Percentiles rank a stretch among this genome's conserved stretches.
phyloP scores from a whole-genome alignment of 2,888 invertebrate species.

The Frankliniella intonsa region DNA sequence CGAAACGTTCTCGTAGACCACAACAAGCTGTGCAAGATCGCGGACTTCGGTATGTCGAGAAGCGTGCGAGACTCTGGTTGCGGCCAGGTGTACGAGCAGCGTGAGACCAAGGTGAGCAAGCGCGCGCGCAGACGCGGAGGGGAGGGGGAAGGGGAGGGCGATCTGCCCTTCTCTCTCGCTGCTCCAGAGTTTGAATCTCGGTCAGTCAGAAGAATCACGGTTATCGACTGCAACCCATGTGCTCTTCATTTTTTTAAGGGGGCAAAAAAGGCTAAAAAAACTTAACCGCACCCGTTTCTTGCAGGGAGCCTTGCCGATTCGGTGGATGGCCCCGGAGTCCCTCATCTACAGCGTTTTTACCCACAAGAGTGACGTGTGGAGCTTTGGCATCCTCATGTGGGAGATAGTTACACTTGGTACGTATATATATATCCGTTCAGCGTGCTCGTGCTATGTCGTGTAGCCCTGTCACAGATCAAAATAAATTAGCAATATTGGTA shows the following conservation, averaged over 20 bases:
- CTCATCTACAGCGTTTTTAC: conserved; percentile 73
- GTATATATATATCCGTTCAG: no score
- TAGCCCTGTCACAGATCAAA: no score
- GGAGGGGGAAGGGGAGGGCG: not conserved
- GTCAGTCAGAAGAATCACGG: not conserved
- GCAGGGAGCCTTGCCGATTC: conserved; percentile 59
- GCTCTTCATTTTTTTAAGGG: no score
- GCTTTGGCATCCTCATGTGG: conserved; percentile 81
- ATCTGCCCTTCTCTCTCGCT: not conserved
- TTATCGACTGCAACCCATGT: not conserved
- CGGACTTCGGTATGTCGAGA: conserved; percentile 82
- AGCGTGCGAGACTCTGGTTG: conserved; percentile 51
- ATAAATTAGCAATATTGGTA: no score
- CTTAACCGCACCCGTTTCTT: conserved; percentile 31
- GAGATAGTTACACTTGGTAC: conserved; percentile 79
- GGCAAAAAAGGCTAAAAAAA: no score
- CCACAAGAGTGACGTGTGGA: conserved; percentile 80
- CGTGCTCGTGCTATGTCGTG: no score
- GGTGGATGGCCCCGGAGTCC: conserved; percentile 86
- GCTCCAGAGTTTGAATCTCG: no score
- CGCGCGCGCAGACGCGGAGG: not conserved
- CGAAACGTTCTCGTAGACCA: conserved; percentile 78
- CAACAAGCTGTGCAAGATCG: conserved; percentile 81
- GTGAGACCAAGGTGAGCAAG: conserved; percentile 44
- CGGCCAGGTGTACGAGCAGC: conserved; percentile 51